Conservation (phyloP, 2,797 vertebrate species). For the Sebastes itinus region DNA sequence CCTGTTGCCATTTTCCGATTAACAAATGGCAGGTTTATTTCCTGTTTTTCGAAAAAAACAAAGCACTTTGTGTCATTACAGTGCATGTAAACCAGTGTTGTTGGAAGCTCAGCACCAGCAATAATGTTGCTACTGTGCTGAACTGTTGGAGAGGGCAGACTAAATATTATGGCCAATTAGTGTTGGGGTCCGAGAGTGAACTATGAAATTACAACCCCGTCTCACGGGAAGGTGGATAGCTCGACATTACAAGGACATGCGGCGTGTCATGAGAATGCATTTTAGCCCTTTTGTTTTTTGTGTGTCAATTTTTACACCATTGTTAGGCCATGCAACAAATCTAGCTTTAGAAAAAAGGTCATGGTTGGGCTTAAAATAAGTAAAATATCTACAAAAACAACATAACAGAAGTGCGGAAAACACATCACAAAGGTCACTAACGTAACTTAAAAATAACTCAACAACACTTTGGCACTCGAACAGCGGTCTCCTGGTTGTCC, state of each 20-base stretch:
- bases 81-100: background rate
- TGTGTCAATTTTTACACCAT: too few species aligned
- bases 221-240: background rate
- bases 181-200: background rate
- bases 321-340: too few species aligned
- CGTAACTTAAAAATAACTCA: background rate
- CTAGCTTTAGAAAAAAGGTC: too few species aligned
- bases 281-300: too few species aligned
- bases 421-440: background rate
- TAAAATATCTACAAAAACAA: background rate
- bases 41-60: background rate
- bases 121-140: background rate
- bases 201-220: accelerated
- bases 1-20: background rate
- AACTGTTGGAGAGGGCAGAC: background rate
- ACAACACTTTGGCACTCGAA: background rate
- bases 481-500: background rate
- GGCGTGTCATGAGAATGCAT: too few species aligned
- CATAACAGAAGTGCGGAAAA: background rate
- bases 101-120: background rate
- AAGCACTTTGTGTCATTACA: background rate
- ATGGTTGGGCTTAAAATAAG: too few species aligned
- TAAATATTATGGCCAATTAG: background rate
- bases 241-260: accelerated
- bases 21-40: background rate